Base-by-base conservation (phyloP, 1,140 invertebrate species). In the Zaprionus inermis region DNA sequence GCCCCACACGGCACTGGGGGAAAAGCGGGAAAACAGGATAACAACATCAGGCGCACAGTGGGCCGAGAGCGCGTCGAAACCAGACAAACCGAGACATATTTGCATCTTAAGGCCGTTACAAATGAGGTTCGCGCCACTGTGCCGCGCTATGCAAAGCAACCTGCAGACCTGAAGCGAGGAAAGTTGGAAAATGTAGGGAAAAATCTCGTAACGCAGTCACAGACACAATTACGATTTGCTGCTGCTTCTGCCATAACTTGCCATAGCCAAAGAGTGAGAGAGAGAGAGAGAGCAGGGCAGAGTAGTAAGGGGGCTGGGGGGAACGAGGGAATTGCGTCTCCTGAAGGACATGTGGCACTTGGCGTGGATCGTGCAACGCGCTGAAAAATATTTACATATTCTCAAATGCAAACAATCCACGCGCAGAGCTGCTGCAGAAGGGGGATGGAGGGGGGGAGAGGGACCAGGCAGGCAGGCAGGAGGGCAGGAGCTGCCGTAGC, bases 301-400 rank as follows among this genome's bases (percentile, higher is more conserved):
- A 30, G 9, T 1, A 0, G n/a, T n/a, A 51, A 30, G 7, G 9
- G 34, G 14, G 22, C 20, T 0, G 20, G 7, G 14, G 9, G 34
- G 9, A 22, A 20, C 1, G 12, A 7, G 14, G 44, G 70, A 46
- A 55, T 20, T 12, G 44, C 44, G 9, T 55, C 66, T 69, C 54
- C 61, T 57, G 60, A 20, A 66, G 44, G 63, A 71, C 68, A 71
- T 61, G 52, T 68, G 56, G 70, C 56, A 59, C 64, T 46, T 72
- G 64, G 64, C 56, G 60, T 18, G 70, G 55, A 72, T 70, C 72
- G 41, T 59, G 72, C 54, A 70, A 57, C 58, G 58, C 52, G 66
- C 58, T 74, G 66, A 57, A 74, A 74, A 70, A 74, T 74, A 74
- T 74, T 74, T 74, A 74, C 72, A 74, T 74, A 74, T 74, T 74